Conservation (phyloP, 2,113 vertebrate genomes). For the Carassius gibelio region DNA sequence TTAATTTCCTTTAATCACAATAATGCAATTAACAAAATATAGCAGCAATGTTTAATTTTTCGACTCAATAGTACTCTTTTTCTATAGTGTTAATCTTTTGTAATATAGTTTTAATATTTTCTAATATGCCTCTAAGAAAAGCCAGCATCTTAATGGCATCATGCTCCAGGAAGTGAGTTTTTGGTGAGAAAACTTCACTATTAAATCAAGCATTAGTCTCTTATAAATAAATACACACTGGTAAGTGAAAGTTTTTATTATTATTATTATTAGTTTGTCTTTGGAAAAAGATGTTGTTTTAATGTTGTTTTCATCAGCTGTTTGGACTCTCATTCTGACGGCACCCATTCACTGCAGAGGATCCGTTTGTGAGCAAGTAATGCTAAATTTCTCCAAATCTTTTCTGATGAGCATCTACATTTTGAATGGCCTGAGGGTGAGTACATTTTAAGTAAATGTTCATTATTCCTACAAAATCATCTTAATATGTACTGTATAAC, state of each 20-base stretch:
- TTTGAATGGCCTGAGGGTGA: background rate
- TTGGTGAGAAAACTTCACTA: background rate
- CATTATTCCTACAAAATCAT: too few relatives aligned
- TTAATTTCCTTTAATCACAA: background rate
- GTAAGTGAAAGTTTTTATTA: too few relatives aligned
- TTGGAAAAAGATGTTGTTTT: too few relatives aligned
- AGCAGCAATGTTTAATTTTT: too few relatives aligned
- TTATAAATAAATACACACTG: background rate
- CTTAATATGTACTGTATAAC: conserved; percentile 5
- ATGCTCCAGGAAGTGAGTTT: too few relatives aligned
- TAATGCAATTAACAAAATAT: background rate
- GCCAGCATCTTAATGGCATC: too few relatives aligned
- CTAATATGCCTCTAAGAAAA: background rate
- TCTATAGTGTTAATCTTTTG: background rate
- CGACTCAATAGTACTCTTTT: too few relatives aligned
- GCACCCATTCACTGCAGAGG: background rate
- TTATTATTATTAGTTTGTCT: too few relatives aligned
- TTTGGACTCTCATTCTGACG: background rate
- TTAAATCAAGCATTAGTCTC: background rate
- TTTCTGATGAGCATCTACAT: background rate
- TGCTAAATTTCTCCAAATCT: background rate
- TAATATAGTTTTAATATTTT: background rate
- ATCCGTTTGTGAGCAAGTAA: background rate
- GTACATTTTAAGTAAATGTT: too few relatives aligned
- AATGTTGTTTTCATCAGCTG: background rate